Evolutionary conservation across 2,888 invertebrate species (phyloP).

Genomic region (Argyresthia albistria): DNA sequence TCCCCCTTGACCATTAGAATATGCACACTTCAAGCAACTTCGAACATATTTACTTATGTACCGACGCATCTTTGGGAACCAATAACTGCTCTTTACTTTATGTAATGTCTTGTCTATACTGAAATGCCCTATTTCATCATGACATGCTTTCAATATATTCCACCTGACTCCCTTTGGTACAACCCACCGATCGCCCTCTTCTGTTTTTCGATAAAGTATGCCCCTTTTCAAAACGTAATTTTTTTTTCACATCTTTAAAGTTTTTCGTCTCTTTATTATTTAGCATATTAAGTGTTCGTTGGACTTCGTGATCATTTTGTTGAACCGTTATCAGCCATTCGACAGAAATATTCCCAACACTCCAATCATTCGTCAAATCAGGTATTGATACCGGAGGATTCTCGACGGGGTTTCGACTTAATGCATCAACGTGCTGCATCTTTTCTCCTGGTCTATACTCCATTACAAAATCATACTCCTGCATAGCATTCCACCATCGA

Average conservation of each 20-base stretch:
- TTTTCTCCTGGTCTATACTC: conserved; percentile 19
- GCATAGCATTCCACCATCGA: conserved; percentile 23
- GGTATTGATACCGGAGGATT: too few species aligned
- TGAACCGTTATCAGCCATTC: conserved; percentile 15
- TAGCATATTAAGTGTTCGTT: conserved; percentile 1
- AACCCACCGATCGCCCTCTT: conserved; percentile 11
- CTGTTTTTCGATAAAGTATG: conserved; percentile 6
- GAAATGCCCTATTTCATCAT: conserved; percentile 16
- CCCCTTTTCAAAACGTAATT: neutral
- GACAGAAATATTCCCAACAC: conserved; percentile 5
- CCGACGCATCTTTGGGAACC: conserved; percentile 8
- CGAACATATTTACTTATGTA: conserved; percentile 5
- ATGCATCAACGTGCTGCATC: conserved; percentile 23
- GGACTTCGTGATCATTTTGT: conserved; percentile 4
- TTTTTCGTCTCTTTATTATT: neutral
- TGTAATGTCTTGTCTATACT: conserved; percentile 14
- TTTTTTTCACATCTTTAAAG: neutral
- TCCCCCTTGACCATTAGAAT: conserved; percentile 13
- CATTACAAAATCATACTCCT: conserved; percentile 23
- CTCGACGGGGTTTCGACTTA: conserved; percentile 17
- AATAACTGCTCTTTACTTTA: conserved; percentile 12
- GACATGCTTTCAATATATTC: conserved; percentile 12
- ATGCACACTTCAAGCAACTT: conserved; percentile 15
- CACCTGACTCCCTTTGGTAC: conserved; percentile 13
- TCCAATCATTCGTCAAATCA: neutral